Evolutionary conservation across 2,113 vertebrate species (phyloP).

Genomic region (Erythrocercus mccallii): DNA sequence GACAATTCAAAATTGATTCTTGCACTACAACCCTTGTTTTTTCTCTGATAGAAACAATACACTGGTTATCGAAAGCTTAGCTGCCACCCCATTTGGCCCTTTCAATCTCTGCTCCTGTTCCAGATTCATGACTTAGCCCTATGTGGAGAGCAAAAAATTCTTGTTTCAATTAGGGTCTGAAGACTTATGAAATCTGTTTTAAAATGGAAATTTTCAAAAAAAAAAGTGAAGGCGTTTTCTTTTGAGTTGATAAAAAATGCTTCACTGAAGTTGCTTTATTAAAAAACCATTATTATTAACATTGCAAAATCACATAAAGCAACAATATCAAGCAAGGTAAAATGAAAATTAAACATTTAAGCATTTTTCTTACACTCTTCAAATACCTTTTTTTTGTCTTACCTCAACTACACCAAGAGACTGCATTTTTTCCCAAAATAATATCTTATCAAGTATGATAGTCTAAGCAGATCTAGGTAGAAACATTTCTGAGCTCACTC

Average conservation of each 20-base stretch:
- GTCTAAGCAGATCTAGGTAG: neutral
- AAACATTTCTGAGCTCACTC: neutral
- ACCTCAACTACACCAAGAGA: neutral
- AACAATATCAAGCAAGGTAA: neutral
- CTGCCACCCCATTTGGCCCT: neutral
- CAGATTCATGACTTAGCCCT: neutral
- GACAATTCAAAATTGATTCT: neutral
- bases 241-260: neutral
- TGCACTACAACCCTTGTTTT: neutral
- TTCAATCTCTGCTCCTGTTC: neutral
- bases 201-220: neutral
- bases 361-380: neutral
- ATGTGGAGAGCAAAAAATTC: neutral
- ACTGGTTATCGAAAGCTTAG: neutral
- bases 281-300: neutral
- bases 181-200: neutral
- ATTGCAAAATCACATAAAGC: neutral
- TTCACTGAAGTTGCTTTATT: neutral
- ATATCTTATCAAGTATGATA: neutral
- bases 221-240: neutral
- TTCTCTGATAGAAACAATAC: neutral
- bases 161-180: neutral
- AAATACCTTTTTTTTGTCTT: neutral
- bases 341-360: neutral
- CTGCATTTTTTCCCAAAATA: neutral